Base-by-base conservation (phyloP, 2,113 vertebrate genomes). In the Spilogale gracilis region DNA sequence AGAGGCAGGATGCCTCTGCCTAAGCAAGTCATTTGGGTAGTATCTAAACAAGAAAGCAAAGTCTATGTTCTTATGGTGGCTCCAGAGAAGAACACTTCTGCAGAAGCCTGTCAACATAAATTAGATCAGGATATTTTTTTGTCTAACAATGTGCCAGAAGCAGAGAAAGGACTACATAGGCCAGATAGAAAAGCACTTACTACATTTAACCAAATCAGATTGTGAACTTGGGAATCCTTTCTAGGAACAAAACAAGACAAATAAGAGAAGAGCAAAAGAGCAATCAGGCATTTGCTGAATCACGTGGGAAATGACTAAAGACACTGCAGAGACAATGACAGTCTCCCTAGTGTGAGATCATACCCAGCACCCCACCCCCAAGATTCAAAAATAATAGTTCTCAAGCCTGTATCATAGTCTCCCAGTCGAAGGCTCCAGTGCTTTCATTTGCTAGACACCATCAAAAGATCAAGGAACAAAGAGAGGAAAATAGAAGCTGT, bases 171-270 rank as follows among this genome's bases (percentile, higher is more conserved):
- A 63, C n/a, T 58, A 14, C 50, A 56, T 10, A 78, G 50, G 3
- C 32, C 58, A 18, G 8, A 58, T 18, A 87, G 60, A 89, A 25
- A 80, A 61, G 25, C 4, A 82, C 54, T 76, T n/a, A 25, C n/a
- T 60, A 23, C 38, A 38, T 86, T 89, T 80, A 90, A 74, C 56
- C 23, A 93, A 86, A 58, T 61, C 32, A 63, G 18, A 87, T 80
- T 20, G 20, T 79, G 21, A 48, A 87, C 13, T 38, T 63, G 61
- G 52, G 73, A 93, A 67, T 79, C 45, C 67, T 79, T 74, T 54
- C 82, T 23, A 69, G 45, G 20, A 85, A 23, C 17, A 89, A 86
- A 93, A 78, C 30, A 86, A 87, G 83, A 97, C 45, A 94, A 78
- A 87, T 2, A 58, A 30, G 8, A 61, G 60, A 43, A 61, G 13